Base-by-base conservation (phyloP, 2,888 invertebrate species). In the Lepidocyrtoides sp. region DNA sequence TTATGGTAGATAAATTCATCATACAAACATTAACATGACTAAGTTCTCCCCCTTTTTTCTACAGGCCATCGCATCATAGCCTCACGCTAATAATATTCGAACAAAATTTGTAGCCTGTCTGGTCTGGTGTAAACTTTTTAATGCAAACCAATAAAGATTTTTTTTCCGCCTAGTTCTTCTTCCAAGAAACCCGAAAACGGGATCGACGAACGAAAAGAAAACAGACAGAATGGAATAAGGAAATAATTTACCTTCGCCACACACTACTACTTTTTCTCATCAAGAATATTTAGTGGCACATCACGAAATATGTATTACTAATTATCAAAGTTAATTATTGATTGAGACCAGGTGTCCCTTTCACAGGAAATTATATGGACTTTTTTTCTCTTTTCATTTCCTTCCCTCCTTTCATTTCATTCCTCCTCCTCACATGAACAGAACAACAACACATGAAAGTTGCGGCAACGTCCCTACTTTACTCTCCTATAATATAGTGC, bases 281-380 rank as follows among this genome's bases (percentile, higher is more conserved):
- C 63, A 8, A n/a, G 29, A 48, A 23, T 23, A 51, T 75, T 63
- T 63, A 29, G 63, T 29, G 12, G 77, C 66, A 86, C 84, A 92
- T 92, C 92, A 92, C 89, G 92, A 91, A 92, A 93, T 93, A 93
- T 63, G 63, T 63, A 63, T 93, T 92, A 92, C 93, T 93, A 93
- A 93, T 93, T 93, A 93, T 92, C 85, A 89, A 89, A 84, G 89
- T 93, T 93, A 93, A 93, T 93, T 93, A 93, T 93, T 93, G 93
- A 93, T 93, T 92, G 86, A 26, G 57, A 83, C 92, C 93, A 93
- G 93, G 93, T 93, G 93, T 93, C 90, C 91, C 91, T 92, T 93
- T 93, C 93, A 93, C 93, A 93, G 93, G 93, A 93, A 93, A 92
- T 93, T 92, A 93, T 93, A 92, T 88, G 79, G 89, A 91, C 86